Conservation (phyloP, 2,888 invertebrate species). For the Rhingia rostrata region DNA sequence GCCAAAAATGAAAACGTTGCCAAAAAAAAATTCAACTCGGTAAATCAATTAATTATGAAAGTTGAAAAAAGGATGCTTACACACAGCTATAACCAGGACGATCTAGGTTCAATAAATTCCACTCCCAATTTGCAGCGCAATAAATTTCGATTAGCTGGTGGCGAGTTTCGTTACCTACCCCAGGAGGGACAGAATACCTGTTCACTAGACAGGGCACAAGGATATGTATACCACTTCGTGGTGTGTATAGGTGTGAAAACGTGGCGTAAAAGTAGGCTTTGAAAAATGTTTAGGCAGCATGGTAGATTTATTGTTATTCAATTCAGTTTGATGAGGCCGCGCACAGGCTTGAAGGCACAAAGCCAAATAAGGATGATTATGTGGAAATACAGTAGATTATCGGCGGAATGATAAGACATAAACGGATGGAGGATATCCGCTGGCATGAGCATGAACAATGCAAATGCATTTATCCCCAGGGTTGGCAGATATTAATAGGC, state of each 20-base stretch:
- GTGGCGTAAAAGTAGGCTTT: not conserved
- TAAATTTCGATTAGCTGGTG: conserved; percentile 66
- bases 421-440: conserved; percentile 48
- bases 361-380: not conserved
- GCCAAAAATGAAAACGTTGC: not conserved
- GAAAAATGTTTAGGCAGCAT: conserved; percentile 9
- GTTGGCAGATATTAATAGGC: not conserved
- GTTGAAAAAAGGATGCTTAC: not conserved
- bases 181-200: conserved; percentile 36
- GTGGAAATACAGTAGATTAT: conserved; percentile 16
- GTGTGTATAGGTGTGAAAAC: not conserved
- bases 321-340: conserved; percentile 24
- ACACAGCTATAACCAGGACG: not conserved
- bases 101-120: conserved; percentile 45
- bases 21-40: conserved; percentile 1
- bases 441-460: conserved; percentile 38
- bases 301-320: conserved; percentile 61
- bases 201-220: not conserved
- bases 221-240: not conserved
- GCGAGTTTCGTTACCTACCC: conserved; percentile 8
- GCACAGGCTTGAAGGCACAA: not conserved
- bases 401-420: conserved; percentile 35
- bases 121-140: conserved; percentile 64
- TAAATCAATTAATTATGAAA: conserved; percentile 49
- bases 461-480: conserved; percentile 16